Evolutionary conservation across 1,140 invertebrate genomes (phyloP).

Genomic region (Pogonus chalceus): DNA sequence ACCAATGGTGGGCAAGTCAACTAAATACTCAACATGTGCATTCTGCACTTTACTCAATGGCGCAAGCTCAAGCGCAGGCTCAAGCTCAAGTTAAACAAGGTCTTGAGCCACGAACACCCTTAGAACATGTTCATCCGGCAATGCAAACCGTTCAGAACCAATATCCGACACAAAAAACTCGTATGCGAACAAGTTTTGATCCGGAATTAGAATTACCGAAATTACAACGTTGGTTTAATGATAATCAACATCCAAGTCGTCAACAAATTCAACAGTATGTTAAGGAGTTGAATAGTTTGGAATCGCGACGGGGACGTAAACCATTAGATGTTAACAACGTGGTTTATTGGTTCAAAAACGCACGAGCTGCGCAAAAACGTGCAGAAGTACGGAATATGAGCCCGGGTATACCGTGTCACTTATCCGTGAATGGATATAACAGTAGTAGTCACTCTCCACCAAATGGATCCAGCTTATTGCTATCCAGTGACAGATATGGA

Average conservation of each 20-base stretch:
- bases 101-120: constrained; percentile 39
- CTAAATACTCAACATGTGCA: constrained; percentile 40
- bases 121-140: constrained; percentile 50
- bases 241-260: constrained; percentile 90
- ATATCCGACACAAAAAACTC: constrained; percentile 75
- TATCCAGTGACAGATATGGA: constrained; percentile 32
- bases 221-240: constrained; percentile 88
- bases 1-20: constrained; percentile 61
- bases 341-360: constrained; percentile 99
- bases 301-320: constrained; percentile 83
- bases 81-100: no score
- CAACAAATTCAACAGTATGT: constrained; percentile 94
- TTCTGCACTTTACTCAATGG: constrained; percentile 12
- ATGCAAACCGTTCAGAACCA: constrained; percentile 61
- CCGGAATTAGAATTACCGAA: constrained; percentile 91
- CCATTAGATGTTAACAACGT: constrained; percentile 95
- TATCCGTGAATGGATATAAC: constrained; percentile 49
- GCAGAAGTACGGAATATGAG: constrained; percentile 58
- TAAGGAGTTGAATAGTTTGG: constrained; percentile 81
- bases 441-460: constrained; percentile 49
- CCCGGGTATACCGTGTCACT: constrained; percentile 41
- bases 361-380: constrained; percentile 86
- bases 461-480: constrained; percentile 42
- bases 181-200: constrained; percentile 89
- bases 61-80: constrained; percentile 17